Conservation (phyloP, 2,113 vertebrate species). For the Lichenostomus cassidix region DNA sequence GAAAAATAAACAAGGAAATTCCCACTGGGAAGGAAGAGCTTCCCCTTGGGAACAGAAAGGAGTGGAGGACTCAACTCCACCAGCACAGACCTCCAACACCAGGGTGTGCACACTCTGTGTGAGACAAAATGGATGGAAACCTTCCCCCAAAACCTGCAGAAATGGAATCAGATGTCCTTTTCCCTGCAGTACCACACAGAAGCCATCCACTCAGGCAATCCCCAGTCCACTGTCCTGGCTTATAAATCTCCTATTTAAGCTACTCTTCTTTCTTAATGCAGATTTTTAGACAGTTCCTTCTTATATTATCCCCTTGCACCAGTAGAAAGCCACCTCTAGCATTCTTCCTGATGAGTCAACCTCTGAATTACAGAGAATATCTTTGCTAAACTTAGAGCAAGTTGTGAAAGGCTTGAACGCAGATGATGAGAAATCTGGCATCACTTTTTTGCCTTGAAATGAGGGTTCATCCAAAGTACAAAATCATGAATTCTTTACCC, state of each 20-base stretch:
- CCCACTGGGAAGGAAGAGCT: background rate
- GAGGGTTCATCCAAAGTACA: background rate
- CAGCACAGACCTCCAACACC: background rate
- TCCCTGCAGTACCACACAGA: background rate
- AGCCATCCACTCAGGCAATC: background rate
- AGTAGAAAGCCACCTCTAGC: background rate
- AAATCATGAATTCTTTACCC: background rate
- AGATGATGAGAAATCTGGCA: background rate
- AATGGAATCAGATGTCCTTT: background rate
- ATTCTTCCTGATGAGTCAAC: background rate
- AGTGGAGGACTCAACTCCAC: background rate
- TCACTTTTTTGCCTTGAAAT: background rate
- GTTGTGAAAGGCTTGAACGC: fast-evolving
- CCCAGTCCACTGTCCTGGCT: background rate
- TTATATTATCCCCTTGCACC: background rate
- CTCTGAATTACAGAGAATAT: background rate
- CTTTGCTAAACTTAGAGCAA: background rate
- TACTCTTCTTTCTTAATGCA: background rate
- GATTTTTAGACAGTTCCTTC: background rate
- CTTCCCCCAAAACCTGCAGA: background rate
- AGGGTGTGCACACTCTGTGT: background rate
- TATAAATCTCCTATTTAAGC: background rate
- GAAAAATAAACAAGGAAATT: background rate
- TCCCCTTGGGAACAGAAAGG: background rate
- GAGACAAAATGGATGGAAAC: background rate